Conservation (phyloP, 2,888 invertebrate species). For the Drosophila fungiperda region DNA sequence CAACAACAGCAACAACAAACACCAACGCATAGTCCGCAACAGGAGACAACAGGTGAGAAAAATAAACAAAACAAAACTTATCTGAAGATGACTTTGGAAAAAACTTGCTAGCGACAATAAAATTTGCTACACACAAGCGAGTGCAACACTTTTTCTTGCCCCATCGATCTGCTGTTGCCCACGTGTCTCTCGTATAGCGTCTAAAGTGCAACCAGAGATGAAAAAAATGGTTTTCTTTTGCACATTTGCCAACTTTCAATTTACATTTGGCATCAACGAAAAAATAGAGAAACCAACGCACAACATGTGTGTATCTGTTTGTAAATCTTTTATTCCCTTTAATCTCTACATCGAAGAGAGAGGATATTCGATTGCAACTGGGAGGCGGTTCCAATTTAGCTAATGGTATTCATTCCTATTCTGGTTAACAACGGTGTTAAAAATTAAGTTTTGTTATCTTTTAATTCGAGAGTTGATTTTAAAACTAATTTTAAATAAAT, state of each 20-base stretch:
- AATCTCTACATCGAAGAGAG: not conserved
- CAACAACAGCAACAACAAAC: constrained; percentile 48
- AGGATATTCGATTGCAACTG: constrained; percentile 20
- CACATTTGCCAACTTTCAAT: constrained; percentile 76
- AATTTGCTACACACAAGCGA: constrained; percentile 40
- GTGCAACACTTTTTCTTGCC: constrained; percentile 7
- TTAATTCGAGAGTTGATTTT: not conserved
- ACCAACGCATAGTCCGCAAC: constrained; percentile 54
- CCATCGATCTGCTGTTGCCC: constrained; percentile 34
- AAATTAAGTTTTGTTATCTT: not conserved
- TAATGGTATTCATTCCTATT: not conserved
- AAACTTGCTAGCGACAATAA: constrained; percentile 28
- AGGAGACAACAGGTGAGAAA: constrained; percentile 68
- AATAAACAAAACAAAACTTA: not conserved
- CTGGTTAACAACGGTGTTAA: no score
- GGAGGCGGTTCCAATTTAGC: not conserved
- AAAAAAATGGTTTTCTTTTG: constrained; percentile 42
- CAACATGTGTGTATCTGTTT: constrained; percentile 29
- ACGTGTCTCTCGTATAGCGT: constrained; percentile 1
- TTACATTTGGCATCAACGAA: constrained; percentile 62
- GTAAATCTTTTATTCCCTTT: constrained; percentile 30
- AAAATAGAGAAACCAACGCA: constrained; percentile 35
- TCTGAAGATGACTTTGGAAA: constrained; percentile 28
- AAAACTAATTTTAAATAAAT: not conserved
- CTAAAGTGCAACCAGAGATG: constrained; percentile 1